These are phyloP conservation scores for Calameuta pallipes DNA, from an alignment of 2,888 invertebrate species.

Conservation along the genomic window DNA sequence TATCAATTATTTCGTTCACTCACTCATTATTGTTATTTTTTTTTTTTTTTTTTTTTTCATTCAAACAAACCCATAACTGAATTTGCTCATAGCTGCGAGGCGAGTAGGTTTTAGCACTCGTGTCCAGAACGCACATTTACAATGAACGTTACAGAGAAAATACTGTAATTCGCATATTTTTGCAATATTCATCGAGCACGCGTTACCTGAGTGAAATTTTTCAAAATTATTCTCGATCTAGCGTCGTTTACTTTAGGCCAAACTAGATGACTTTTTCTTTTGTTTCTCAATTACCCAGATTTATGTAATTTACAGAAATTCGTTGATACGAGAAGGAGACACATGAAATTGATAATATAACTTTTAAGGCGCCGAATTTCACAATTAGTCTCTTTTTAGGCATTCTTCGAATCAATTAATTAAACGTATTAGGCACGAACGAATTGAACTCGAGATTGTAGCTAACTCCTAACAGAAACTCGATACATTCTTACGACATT, in stretches of 20 bases:
- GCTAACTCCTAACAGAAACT: not conserved
- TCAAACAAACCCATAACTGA: not conserved
- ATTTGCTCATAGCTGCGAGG: slow-evolving; percentile 18
- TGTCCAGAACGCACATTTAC: not conserved
- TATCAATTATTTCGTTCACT: slow-evolving; percentile 2
- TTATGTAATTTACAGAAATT: not conserved
- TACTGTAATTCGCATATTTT: not conserved
- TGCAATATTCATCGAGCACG: not conserved
- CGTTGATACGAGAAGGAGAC: not conserved
- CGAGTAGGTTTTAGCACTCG: not conserved
- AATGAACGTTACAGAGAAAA: not conserved
- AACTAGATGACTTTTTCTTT: not conserved
- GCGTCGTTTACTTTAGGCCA: not conserved
- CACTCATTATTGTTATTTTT: not conserved
- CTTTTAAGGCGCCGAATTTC: not conserved
- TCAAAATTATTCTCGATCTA: not conserved
- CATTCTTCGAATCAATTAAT: not conserved
- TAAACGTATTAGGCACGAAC: not conserved
- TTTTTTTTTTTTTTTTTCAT: not conserved
- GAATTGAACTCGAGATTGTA: not conserved
- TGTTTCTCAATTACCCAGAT: not conserved
- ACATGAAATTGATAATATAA: not conserved
- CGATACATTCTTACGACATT: not conserved
- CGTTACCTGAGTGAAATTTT: not conserved
- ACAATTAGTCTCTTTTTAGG: not conserved